Evolutionary conservation across 2,888 invertebrate species (phyloP), one percentile per base, ranked within the genome.

Genomic region (Metopia argyrocephala): DNA sequence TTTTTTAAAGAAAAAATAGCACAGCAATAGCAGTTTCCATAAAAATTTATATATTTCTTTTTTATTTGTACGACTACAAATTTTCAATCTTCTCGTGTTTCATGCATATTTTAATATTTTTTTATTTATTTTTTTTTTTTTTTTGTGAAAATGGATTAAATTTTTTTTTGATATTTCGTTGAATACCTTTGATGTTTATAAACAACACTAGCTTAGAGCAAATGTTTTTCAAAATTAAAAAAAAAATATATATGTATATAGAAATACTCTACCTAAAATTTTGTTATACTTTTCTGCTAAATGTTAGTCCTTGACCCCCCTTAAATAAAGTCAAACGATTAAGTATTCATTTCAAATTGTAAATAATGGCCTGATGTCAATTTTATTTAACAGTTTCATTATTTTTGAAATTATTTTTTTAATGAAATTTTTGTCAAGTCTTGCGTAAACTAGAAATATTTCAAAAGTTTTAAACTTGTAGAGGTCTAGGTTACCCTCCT

Each of bases 381-480:
- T 18, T 61, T 61, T 21, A n/a, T n/a, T n/a, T n/a, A n/a, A n/a
- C n/a, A n/a, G 7, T 23, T n/a, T 61, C 15, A 38, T 61, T 69
- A 6, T 48, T 48, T 28, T 46, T 6, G 5, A 28, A 21, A 2
- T 20, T 28, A 23, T 59, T 2, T 31, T 71, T 73, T 64, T 74
- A 74, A 74, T 74, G 65, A 74, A 25, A 50, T 74, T 74, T 64
- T 74, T 65, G 57, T 15, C 56, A 31, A 50, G 20, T 65, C 18
- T 31, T 5, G 73, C 48, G 48, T 65, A 65, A 73, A 56, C 20
- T 21, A 9, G 27, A 57, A 20, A 20, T 25, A 45, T 66, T 25
- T 12, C 28, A 66, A 15, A 38, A 38, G 9, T 21, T 25, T n/a
- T 52, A 38, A 52, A 52, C 52, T 38, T 27, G 20, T 28, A 50